Base-by-base conservation (phyloP, 2,888 invertebrate species). In the Hypselothyrea guttata region DNA sequence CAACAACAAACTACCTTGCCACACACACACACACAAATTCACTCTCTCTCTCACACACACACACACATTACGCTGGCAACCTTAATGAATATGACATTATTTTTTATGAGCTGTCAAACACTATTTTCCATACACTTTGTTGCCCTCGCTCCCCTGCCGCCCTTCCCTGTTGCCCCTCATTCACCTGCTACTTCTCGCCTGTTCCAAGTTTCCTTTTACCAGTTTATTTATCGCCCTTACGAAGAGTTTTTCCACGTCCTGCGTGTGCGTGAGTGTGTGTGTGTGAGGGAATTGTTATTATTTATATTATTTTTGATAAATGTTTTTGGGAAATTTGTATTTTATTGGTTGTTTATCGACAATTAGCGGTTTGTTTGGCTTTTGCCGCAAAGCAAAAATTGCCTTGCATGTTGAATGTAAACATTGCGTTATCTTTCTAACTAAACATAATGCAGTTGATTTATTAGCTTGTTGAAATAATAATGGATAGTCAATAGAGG, bases 101-200 rank as follows among this genome's bases (percentile, higher is more conserved):
- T 84, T 75, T 86, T 86, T 86, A 86, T 76, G 86, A 86, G 84
- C 86, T 86, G 84, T 78, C 86, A 86, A 85, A 86, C 84, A 85
- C 82, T 81, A 79, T 85, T 79, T 81, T 85, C 84, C 81, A 81
- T 82, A 86, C 84, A 79, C 69, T 79, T 75, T 57, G 65, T 71
- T 79, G 58, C 55, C 54, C 64, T 63, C 44, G 58, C 31, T 28
- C 53, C 38, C 31, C 11, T n/a, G n/a, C n/a, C n/a, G n/a, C n/a
- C 34, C n/a, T 33, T 33, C 35, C 51, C 7, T n/a, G 22, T 1
- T 7, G 16, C 22, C 35, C 27, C 12, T 15, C 22, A 22, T 22
- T 22, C 18, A 11, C 34, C 38, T 40, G 38, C 31, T 48, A 15
- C 31, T 35, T 47, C 45, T 55, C 52, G 48, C 38, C 54, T 40